Evolutionary conservation across 2,888 invertebrate genomes (phyloP), one percentile per base, ranked within the genome.

Genomic region (Caenorhabditis zanzibari): DNA sequence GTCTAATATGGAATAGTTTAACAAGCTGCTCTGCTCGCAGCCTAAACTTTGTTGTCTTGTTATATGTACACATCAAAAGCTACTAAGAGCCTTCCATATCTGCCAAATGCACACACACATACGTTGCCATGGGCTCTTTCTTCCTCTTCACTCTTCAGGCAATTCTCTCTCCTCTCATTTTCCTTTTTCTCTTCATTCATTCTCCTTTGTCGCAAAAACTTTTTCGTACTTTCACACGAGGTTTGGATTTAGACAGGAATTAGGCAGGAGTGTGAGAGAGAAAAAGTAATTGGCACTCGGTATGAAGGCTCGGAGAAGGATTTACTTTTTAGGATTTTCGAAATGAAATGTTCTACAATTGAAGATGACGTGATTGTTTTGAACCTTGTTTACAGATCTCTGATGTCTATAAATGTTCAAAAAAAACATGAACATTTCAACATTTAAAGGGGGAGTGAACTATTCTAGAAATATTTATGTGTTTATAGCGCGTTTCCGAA

Each of bases 161-260:
- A n/a, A n/a, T 26, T 26, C 58, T 58, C 16, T n/a, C 16, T 26
- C 47, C 44, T 38, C 24, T 68, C 68, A 49, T 49, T 49, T 32
- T 32, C 32, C 38, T 49, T 49, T 32, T 32, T 22, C 38, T 47
- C 47, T n/a, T 35, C 68, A 38, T 54, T 32, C 54, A 68, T 68
- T 49, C 68, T 49, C 52, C 68, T 54, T 68, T 68, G 68, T 38
- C 68, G 54, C 59, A 38, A 61, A 54, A 38, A 41, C n/a, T 35
- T 68, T 12, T 68, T 68, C 68, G 68, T 68, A 68, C 68, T 68
- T 68, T 66, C 68, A 54, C 68, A 68, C 68, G 68, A 22, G 54
- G 22, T 38, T 52, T 26, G 10, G 49, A 41, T 47, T 28, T 5
- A 66, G 66, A 32, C 16, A 9, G 63, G 16, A 5, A 32, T n/a